Base-by-base conservation (phyloP, 2,888 invertebrate species). In the Parnassius glacialis region DNA sequence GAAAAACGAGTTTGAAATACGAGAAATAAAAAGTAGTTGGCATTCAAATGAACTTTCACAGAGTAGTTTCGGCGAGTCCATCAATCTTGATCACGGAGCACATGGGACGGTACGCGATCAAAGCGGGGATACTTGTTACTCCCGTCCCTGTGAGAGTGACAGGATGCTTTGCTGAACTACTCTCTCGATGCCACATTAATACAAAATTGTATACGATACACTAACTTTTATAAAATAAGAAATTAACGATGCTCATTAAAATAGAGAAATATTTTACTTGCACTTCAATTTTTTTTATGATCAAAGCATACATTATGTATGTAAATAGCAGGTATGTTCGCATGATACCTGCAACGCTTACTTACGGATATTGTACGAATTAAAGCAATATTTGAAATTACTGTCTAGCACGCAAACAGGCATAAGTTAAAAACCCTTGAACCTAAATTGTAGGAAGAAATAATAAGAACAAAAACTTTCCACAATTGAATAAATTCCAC, bases 21-120 rank as follows among this genome's bases (percentile, higher is more conserved):
- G 62, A 62, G 58, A 64, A 62, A 64, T 52, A 61, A 64, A 66
- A 59, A 48, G 59, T 47, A 48, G 63, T 43, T 44, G 61, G 60
- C 64, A 64, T 63, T 64, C 66, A 62, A 62, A 70, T 72, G 71
- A 70, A 69, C 70, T 67, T 67, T 68, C 67, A 64, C 64, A 67
- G 69, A 67, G 64, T 66, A 60, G 65, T 64, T 69, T 68, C 70
- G 65, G 54, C 34, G 66, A 67, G 64, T 72, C 70, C 75, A 78
- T 78, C 76, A 75, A 78, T 78, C 78, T 75, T 72, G 74, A 71
- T 76, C 74, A 71, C 67, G 57, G 68, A 68, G 68, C 71, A 65
- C 74, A 63, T 63, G 63, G 63, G 63, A 63, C 59, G 59, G 56
- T 47, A 56, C 59, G 55, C 63, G 63, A 63, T 63, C 63, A 63